Percentiles rank a stretch among this genome's conserved stretches.
Conservation (phyloP, 2,797 vertebrate species). For the Acestrorhynchus altus region DNA sequence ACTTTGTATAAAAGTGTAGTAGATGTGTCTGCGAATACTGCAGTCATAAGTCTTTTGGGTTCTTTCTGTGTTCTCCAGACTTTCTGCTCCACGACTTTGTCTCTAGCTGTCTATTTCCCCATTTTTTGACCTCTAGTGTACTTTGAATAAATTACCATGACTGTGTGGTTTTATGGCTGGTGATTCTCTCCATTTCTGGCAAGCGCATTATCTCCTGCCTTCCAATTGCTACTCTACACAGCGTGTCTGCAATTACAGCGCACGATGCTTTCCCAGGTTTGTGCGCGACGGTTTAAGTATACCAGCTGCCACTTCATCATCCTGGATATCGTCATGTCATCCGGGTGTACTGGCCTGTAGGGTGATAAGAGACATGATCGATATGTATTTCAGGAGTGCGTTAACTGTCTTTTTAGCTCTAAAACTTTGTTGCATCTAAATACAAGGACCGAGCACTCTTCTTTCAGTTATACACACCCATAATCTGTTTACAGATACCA, state of each 20-base stretch:
- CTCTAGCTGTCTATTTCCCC: slow-evolving; percentile 18
- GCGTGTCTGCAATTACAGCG: slow-evolving; percentile 22
- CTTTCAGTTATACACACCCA: slow-evolving; percentile 11
- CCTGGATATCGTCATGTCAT: slow-evolving; percentile 2
- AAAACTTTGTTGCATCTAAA: slow-evolving; percentile 35
- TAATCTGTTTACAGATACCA: background rate
- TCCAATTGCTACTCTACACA: background rate
- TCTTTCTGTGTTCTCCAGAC: background rate
- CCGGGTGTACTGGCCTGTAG: slow-evolving; percentile 17
- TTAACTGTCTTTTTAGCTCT: too few relatives aligned
- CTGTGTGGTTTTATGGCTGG: background rate
- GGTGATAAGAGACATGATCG: slow-evolving; percentile 39
- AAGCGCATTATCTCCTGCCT: background rate
- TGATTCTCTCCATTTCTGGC: slow-evolving; percentile 22
- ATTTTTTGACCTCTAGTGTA: background rate
- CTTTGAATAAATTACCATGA: slow-evolving; percentile 29
- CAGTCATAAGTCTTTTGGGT: background rate
- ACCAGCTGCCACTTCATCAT: slow-evolving; percentile 25
- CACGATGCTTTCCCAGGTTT: slow-evolving; percentile 22
- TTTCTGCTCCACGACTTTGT: slow-evolving; percentile 29
- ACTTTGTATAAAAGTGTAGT: too few relatives aligned
- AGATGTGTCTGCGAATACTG: background rate
- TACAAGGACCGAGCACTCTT: background rate
- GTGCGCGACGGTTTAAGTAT: slow-evolving; percentile 28
- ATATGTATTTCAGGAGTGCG: slow-evolving; percentile 36